Percentiles rank a stretch among this genome's conserved stretches.
Conservation (phyloP, 2,797 vertebrate species). For the Carcharodon carcharias region DNA sequence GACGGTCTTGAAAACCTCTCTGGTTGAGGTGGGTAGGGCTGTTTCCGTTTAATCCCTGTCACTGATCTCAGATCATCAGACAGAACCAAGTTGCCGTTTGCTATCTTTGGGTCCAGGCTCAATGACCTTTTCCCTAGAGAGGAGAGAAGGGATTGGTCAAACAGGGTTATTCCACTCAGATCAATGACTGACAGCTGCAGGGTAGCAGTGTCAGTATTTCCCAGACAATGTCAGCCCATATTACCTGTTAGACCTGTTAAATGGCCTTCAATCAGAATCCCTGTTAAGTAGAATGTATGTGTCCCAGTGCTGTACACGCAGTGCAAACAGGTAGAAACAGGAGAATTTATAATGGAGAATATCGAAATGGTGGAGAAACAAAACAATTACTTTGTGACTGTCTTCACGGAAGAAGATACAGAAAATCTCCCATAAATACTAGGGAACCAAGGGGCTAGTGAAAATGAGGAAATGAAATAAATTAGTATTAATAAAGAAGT, state of each 20-base stretch:
- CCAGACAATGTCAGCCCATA: not conserved
- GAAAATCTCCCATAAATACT: too few relatives aligned
- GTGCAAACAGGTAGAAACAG: not conserved
- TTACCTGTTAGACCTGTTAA: not conserved
- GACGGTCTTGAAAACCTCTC: not conserved
- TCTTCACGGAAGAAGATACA: too few relatives aligned
- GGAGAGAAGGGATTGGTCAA: not conserved
- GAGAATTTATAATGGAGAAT: too few relatives aligned
- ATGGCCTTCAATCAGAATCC: not conserved
- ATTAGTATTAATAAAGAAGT: too few relatives aligned
- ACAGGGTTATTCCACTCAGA: not conserved
- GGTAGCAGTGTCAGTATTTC: not conserved
- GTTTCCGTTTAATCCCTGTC: not conserved
- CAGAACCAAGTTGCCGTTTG: not conserved
- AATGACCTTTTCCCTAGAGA: not conserved
- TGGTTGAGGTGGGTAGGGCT: not conserved
- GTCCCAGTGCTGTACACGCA: not conserved
- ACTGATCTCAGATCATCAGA: not conserved
- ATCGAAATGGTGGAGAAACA: too few relatives aligned
- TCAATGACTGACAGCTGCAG: too few relatives aligned
- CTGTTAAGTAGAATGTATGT: not conserved
- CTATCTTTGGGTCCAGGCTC: constrained; percentile 5
- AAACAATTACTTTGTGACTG: too few relatives aligned
- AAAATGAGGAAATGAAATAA: too few relatives aligned
- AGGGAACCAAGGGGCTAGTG: too few relatives aligned